phyloP scores from a whole-genome alignment of 2,113 vertebrate genomes.

The Myrmecobius fasciatus region DNA sequence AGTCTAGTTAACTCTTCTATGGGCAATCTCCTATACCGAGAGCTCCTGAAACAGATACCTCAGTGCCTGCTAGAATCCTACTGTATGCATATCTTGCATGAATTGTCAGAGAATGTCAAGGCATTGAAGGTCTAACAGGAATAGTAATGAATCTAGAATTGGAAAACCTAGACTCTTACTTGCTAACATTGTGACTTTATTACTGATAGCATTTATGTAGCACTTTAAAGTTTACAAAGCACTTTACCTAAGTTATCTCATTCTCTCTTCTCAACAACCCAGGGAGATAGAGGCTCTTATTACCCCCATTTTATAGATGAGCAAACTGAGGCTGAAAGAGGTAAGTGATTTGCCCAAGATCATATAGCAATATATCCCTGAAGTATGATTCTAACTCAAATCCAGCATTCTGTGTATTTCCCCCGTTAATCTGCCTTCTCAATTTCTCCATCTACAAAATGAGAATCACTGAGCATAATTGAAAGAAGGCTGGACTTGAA shows the following conservation, averaged over 20 bases:
- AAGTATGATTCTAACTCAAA: neutral
- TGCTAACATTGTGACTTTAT: neutral
- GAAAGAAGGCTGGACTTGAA: neutral
- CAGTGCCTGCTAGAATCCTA: neutral
- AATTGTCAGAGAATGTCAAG: neutral
- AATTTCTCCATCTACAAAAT: neutral
- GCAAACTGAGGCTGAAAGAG: neutral
- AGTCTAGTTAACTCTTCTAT: constrained; percentile 29
- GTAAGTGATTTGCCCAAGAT: too few relatives aligned
- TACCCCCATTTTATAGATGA: neutral
- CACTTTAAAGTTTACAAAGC: neutral
- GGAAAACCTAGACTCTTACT: neutral
- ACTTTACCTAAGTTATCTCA: neutral
- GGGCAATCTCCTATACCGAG: neutral
- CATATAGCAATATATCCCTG: neutral
- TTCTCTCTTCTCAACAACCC: neutral
- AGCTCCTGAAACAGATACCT: neutral
- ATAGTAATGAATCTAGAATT: neutral
- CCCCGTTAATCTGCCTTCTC: neutral
- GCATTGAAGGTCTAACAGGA: neutral
- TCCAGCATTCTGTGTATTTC: neutral
- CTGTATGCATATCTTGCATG: neutral
- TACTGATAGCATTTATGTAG: neutral
- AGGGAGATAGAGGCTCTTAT: neutral
- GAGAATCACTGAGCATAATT: neutral